These are phyloP conservation scores for Xerus rutilus DNA, from an alignment of 2,797 vertebrate genomes.

Conservation along the genomic window DNA sequence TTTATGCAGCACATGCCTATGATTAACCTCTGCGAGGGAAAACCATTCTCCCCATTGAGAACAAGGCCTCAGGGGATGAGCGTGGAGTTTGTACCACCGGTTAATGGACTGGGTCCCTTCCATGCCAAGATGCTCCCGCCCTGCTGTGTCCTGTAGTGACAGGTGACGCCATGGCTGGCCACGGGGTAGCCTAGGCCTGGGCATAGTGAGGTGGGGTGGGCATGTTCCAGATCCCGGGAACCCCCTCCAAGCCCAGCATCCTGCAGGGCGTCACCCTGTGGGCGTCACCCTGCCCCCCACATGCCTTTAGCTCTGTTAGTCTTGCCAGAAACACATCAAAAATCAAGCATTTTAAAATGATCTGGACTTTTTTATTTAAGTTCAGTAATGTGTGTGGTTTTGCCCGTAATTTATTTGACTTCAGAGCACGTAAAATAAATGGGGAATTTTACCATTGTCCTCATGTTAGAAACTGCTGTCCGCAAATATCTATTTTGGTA, in stretches of 20 bases:
- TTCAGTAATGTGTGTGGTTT: constrained; percentile 59
- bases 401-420: constrained; percentile 47
- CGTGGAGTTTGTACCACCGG: neutral
- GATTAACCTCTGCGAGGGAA: neutral
- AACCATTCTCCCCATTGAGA: neutral
- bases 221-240: neutral
- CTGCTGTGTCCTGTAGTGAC: neutral
- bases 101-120: neutral
- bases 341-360: constrained; percentile 24
- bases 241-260: neutral
- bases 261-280: neutral
- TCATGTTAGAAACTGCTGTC: constrained; percentile 30
- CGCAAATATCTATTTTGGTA: constrained; percentile 52
- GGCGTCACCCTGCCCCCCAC: fast-evolving
- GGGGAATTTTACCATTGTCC: constrained; percentile 24
- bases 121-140: neutral
- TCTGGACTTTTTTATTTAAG: neutral
- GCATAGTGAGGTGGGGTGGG: neutral
- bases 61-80: neutral
- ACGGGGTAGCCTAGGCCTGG: neutral
- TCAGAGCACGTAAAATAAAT: constrained; percentile 59
- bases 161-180: neutral
- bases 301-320: neutral
- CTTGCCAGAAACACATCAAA: constrained; percentile 7
- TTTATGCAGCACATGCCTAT: neutral